phyloP scores from a whole-genome alignment of 2,113 vertebrate species.

The Burhinus oedicnemus region DNA sequence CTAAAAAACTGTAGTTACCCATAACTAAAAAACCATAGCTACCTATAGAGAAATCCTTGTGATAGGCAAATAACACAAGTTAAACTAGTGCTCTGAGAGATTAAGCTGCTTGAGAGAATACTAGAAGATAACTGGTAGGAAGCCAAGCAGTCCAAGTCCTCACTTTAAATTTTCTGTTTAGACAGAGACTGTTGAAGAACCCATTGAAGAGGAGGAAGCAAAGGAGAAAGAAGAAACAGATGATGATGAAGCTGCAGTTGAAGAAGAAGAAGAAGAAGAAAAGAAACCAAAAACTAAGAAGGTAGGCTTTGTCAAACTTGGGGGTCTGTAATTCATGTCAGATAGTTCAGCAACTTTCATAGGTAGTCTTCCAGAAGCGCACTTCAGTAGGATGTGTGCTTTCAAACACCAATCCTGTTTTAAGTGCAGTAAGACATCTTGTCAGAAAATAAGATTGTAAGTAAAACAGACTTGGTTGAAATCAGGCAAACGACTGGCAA shows the following conservation, averaged over 20 bases:
- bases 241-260: slow-evolving; percentile 89
- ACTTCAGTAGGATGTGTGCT: not conserved
- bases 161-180: slow-evolving; percentile 26
- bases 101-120: not conserved
- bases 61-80: not conserved
- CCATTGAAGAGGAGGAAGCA: slow-evolving; percentile 88
- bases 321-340: fast-evolving
- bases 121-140: not conserved
- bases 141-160: not conserved
- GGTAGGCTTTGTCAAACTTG: slow-evolving; percentile 54
- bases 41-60: not conserved
- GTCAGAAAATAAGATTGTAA: not conserved
- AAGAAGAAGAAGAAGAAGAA: slow-evolving; percentile 94
- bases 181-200: slow-evolving; percentile 97
- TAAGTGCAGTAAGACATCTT: not conserved
- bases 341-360: fast-evolving
- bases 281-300: slow-evolving; percentile 98
- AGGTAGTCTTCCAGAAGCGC: not conserved
- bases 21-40: not conserved
- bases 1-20: not conserved
- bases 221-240: slow-evolving; percentile 81
- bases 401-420: not conserved
- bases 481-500: not conserved
- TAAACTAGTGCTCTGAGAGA: not conserved
- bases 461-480: not conserved